Conservation (phyloP, 2,113 vertebrate genomes). For the Typhlomys cinereus region DNA sequence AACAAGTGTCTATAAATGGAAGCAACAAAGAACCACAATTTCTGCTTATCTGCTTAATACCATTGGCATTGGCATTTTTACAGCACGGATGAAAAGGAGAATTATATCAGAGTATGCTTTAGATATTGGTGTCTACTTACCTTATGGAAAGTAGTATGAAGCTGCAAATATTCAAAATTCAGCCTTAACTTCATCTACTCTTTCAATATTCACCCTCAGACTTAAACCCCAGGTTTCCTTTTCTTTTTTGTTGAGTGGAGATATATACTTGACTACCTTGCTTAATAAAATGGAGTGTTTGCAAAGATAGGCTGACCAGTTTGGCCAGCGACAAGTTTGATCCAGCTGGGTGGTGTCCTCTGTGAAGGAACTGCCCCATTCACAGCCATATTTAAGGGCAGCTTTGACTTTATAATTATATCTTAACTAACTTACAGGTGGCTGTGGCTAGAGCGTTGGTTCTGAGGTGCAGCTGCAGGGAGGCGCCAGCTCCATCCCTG, state of each 20-base stretch:
- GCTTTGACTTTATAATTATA: neutral
- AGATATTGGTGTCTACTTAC: neutral
- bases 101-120: conserved; percentile 3
- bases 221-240: neutral
- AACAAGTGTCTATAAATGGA: neutral
- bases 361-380: neutral
- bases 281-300: neutral
- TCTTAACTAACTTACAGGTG: neutral
- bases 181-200: neutral
- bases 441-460: neutral
- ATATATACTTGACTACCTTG: neutral
- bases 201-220: neutral
- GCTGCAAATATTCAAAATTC: neutral
- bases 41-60: neutral
- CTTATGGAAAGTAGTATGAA: neutral
- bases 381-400: neutral
- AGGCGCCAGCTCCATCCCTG: neutral
- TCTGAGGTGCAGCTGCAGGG: rapidly evolving
- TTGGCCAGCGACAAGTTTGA: neutral
- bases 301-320: neutral
- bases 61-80: neutral
- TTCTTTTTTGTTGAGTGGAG: neutral
- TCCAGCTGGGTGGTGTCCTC: neutral
- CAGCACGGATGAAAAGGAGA: neutral
- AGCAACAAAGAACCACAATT: neutral